Base-by-base conservation (phyloP, 1,140 invertebrate genomes). In the Physella acuta region DNA sequence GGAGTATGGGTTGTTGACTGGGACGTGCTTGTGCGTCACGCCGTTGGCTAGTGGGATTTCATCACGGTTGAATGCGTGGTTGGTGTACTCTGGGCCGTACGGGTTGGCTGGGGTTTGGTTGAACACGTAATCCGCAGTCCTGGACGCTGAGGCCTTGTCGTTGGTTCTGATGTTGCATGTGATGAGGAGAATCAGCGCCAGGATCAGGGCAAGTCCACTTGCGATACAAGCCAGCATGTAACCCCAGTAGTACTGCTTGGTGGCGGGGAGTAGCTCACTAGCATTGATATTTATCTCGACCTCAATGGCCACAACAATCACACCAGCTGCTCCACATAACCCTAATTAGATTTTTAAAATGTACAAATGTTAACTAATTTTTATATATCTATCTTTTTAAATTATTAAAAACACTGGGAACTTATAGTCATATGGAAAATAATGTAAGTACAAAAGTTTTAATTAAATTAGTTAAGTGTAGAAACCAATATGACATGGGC, bases 121-220 rank as follows among this genome's bases (percentile, higher is more conserved):
- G 39, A 44, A 49, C 26, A 68, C 66, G 30, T 68, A 68, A 30
- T 68, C 66, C n/a, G 56, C 56, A 24, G 66, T 60, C 3, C 66
- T 53, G 53, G 51, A 52, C 17, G 53, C 33, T 26, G n/a, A 20
- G 14, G 37, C 3, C 26, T 68, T 59, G 31, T 68, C 66, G 4
- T 33, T 36, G 4, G 28, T 20, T 28, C 1, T 36, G 28, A 44
- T 8, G 17, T 68, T 55, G 4, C 39, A 2, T 5, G 66, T 49
- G 66, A 68, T 68, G 36, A 68, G 56, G 3, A 68, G 39, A 14
- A 68, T 49, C 14, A 68, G 53, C 20, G 66, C 66, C 36, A 68
- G 26, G 3, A 68, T 39, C 2, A 68, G 1, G 11, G 66, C 37
- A 1, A 68, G 36, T 4, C 55, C 55, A 44, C 34, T 59, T 24